A percentile compares a stretch with the other conserved stretches of the same genome.
Conservation (phyloP, 2,113 vertebrate genomes). For the Bucco capensis region DNA sequence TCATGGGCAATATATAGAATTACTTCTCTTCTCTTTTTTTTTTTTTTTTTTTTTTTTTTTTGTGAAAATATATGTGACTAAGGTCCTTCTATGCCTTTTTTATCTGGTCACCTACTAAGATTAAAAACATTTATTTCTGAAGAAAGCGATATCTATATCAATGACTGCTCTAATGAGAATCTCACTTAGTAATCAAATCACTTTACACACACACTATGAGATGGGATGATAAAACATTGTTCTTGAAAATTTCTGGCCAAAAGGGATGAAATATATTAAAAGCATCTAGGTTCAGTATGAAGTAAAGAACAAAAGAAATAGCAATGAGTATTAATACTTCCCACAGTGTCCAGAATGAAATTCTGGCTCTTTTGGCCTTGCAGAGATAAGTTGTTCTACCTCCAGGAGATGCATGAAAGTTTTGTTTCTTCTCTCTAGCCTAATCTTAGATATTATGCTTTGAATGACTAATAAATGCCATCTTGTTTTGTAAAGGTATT, state of each 20-base stretch:
- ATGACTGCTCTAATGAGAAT: background rate
- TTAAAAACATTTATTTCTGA: background rate
- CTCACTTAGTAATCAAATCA: background rate
- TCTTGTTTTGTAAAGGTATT: background rate
- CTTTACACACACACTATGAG: background rate
- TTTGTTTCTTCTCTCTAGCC: background rate
- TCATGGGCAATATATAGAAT: background rate
- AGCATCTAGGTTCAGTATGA: background rate
- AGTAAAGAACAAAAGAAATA: background rate
- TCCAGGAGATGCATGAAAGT: background rate
- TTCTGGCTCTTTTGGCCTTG: background rate
- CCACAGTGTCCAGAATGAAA: background rate
- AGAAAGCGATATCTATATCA: background rate
- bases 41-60: background rate
- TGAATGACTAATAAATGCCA: background rate
- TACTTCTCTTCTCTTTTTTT: background rate
- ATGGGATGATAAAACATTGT: background rate
- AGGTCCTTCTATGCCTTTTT: background rate
- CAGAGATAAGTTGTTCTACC: background rate
- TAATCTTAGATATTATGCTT: background rate
- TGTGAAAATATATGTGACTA: background rate
- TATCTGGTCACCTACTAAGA: background rate
- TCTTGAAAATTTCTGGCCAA: background rate
- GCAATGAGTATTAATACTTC: background rate
- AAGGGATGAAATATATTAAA: background rate